A percentile compares a stretch with the other conserved stretches of the same genome.
phyloP scores from a whole-genome alignment of 2,797 vertebrate genomes.

The Micropoecilia bifurca region DNA sequence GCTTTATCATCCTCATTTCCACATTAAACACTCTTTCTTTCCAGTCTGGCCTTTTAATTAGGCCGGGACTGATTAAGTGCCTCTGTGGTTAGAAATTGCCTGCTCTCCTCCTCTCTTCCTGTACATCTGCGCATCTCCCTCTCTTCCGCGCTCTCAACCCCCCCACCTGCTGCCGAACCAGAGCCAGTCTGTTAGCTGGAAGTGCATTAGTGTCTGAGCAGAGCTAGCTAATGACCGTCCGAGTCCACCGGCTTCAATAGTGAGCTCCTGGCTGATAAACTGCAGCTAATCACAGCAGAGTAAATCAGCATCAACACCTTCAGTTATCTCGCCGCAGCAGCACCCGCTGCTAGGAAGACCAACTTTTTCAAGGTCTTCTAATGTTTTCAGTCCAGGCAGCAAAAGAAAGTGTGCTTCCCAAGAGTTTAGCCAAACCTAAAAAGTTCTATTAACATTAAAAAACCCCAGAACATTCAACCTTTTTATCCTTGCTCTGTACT shows the following conservation, averaged over 20 bases:
- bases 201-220: constrained; percentile 71
- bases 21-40: constrained; percentile 69
- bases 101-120: constrained; percentile 20
- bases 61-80: constrained; percentile 77
- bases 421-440: constrained; percentile 15
- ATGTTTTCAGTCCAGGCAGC: constrained; percentile 35
- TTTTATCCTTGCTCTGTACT: constrained; percentile 42
- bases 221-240: constrained; percentile 69
- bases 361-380: constrained; percentile 58
- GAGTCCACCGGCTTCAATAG: constrained; percentile 71
- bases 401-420: constrained; percentile 22
- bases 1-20: constrained; percentile 67
- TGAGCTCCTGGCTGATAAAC: constrained; percentile 76
- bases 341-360: constrained; percentile 47
- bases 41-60: constrained; percentile 80
- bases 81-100: constrained; percentile 50
- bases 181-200: constrained; percentile 60
- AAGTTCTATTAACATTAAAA: constrained; percentile 5
- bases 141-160: not conserved
- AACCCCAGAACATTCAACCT: not conserved
- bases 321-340: constrained; percentile 59
- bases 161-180: constrained; percentile 28
- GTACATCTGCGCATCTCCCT: constrained; percentile 21
- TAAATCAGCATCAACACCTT: constrained; percentile 56
- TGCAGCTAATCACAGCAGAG: constrained; percentile 70